Percentiles rank a stretch among this genome's conserved stretches.
Evolutionary conservation across 1,140 invertebrate species (phyloP).

Genomic region (Drosophila pachea): DNA sequence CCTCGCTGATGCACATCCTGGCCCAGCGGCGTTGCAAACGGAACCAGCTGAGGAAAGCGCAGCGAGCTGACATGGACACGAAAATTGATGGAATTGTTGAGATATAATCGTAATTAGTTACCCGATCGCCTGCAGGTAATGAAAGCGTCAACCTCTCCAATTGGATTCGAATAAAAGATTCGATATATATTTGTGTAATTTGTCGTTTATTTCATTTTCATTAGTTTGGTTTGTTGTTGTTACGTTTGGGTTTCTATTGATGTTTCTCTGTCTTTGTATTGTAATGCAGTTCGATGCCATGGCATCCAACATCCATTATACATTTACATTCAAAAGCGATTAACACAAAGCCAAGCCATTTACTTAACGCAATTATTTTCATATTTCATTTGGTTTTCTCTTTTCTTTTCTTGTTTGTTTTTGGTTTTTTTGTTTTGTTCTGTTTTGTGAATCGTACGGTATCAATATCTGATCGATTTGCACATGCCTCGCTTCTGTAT

Average conservation of each 20-base stretch:
- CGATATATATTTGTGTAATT: slow-evolving; percentile 53
- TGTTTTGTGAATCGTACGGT: no score
- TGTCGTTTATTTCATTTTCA: slow-evolving; percentile 73
- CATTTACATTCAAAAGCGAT: slow-evolving; percentile 79
- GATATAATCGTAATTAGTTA: neutral
- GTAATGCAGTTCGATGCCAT: slow-evolving; percentile 54
- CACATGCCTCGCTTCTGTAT: no score
- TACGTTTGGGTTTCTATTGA: slow-evolving; percentile 55
- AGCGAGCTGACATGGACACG: neutral
- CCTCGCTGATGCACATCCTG: slow-evolving; percentile 97
- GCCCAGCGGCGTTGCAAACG: slow-evolving; percentile 95
- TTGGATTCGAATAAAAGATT: slow-evolving; percentile 10
- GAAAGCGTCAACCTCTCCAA: neutral
- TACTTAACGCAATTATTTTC: slow-evolving; percentile 43
- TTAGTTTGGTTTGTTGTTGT: slow-evolving; percentile 52
- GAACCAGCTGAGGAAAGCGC: slow-evolving; percentile 80
- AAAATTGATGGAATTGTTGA: neutral
- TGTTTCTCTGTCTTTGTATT: slow-evolving; percentile 38
- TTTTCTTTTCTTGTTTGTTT: slow-evolving; percentile 5
- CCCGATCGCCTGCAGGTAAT: neutral
- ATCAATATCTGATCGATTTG: no score
- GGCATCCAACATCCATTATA: slow-evolving; percentile 71
- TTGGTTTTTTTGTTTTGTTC: no score
- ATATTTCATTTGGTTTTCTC: slow-evolving; percentile 18
- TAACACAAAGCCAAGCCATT: slow-evolving; percentile 79